Conservation (phyloP, 2,888 invertebrate species). For the Pammene fasciana region DNA sequence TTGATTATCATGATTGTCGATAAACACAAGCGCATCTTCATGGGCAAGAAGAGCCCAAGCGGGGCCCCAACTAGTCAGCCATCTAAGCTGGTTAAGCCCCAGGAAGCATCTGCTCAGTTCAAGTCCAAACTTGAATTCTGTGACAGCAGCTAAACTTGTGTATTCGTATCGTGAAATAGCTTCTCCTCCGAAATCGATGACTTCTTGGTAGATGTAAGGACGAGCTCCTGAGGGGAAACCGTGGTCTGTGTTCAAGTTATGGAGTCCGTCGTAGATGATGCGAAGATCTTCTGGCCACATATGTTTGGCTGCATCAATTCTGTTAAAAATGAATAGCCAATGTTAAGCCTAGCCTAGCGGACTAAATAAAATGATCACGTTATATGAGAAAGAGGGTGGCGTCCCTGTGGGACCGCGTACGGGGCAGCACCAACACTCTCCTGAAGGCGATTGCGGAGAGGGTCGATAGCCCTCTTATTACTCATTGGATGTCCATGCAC, state of each 20-base stretch:
- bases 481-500: no score
- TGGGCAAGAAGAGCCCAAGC: constrained; percentile 85
- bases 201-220: constrained; percentile 89
- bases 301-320: constrained; percentile 90
- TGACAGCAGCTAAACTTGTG: constrained; percentile 85
- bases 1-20: constrained; percentile 94
- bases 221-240: constrained; percentile 85
- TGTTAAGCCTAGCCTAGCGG: no score
- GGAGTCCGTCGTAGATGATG: constrained; percentile 84
- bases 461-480: no score
- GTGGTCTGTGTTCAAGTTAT: constrained; percentile 84
- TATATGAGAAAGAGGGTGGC: no score
- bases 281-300: constrained; percentile 90
- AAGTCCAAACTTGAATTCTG: constrained; percentile 83
- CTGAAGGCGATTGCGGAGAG: no score
- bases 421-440: no score
- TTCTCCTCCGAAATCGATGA: constrained; percentile 86
- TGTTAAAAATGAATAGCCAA: constrained; percentile 48
- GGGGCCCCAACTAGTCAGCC: constrained; percentile 85
- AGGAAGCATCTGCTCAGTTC: constrained; percentile 72
- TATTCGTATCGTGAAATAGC: constrained; percentile 80
- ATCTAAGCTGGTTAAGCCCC: constrained; percentile 83
- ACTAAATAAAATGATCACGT: no score
- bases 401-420: no score
- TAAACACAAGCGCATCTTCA: constrained; percentile 85